Base-by-base conservation (phyloP, 2,888 invertebrate species). In the Sinotaia quadrata region DNA sequence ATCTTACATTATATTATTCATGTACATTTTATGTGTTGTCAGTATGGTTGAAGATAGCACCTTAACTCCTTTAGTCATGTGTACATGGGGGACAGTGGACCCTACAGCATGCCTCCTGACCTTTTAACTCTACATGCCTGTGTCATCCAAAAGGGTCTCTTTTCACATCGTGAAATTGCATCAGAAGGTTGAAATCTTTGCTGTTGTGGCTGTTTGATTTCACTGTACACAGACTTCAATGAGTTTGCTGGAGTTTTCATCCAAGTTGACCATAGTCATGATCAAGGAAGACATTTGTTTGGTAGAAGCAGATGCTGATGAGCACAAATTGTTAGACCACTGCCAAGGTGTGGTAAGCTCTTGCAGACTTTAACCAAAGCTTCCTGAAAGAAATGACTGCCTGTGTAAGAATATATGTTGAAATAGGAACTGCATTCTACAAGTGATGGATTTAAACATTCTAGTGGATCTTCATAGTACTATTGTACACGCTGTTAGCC, bases 101-200 rank as follows among this genome's bases (percentile, higher is more conserved):
- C 81, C 0, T 84, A 82, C 76, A 73, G 76, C 15, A 84, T 85
- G 79, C 87, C 87, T 8, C 75, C 75, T 65, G 86, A 87, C 70
- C 80, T 81, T n/a, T 80, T 83, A 36, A 80, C 80, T 37, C 68
- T 84, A 24, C 75, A 77, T 49, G 73, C 74, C 3, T 85, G 87
- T 74, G 71, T 80, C 29, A 71, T 86, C 18, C 72, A 81, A 54
- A 83, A 84, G 61, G 83, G 83, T 1, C 76, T 83, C 29, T 84
- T 84, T 59, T 73, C 75, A 61, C 81, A 80, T 67, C 78, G 73
- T 58, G 78, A 81, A 34, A 51, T 67, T 31, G 58, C 54, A 12
- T 36, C 36, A 10, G 67, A 67, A 3, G 60, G 60, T 24, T 67
- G 59, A 67, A 34, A 33, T 31, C 12, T 8, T 18, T 1, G 15